phyloP scores from a whole-genome alignment of 64 coral and sea anemone species.

The Montipora efflorescens region DNA sequence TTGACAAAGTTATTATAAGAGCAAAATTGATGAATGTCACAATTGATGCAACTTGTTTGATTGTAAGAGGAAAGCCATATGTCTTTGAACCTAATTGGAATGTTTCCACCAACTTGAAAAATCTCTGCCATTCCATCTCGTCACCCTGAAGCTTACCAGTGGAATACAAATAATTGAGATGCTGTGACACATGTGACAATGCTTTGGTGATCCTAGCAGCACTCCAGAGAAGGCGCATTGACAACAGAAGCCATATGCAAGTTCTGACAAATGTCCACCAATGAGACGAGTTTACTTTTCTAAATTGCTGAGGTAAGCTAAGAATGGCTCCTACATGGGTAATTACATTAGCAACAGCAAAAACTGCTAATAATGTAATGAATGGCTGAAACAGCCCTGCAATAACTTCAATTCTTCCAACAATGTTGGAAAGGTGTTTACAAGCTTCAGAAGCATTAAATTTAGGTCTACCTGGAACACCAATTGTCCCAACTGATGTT shows the following conservation, averaged over 20 bases:
- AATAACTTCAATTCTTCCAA: conserved; percentile 81
- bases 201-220: conserved; percentile 73
- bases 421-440: conserved; percentile 71
- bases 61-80: conserved; percentile 92
- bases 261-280: conserved; percentile 95
- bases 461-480: conserved; percentile 50
- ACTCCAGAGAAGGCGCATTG: conserved; percentile 85
- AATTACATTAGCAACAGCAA: conserved; percentile 89
- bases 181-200: conserved; percentile 73
- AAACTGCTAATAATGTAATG: conserved; percentile 80
- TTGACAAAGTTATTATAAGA: conserved; percentile 89
- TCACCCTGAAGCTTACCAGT: conserved; percentile 72
- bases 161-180: conserved; percentile 84
- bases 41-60: conserved; percentile 90
- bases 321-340: conserved; percentile 91
- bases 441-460: conserved; percentile 78
- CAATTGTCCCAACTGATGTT: conserved; percentile 47
- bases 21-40: conserved; percentile 91
- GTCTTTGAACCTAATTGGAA: conserved; percentile 81
- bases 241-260: conserved; percentile 82
- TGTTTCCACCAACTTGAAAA: conserved; percentile 79
- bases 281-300: conserved; percentile 64
- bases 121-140: conserved; percentile 82
- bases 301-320: conserved; percentile 14
- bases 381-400: conserved; percentile 82